These are phyloP conservation scores for Poecile atricapillus DNA, from an alignment of 2,113 vertebrate species.

Conservation along the genomic window DNA sequence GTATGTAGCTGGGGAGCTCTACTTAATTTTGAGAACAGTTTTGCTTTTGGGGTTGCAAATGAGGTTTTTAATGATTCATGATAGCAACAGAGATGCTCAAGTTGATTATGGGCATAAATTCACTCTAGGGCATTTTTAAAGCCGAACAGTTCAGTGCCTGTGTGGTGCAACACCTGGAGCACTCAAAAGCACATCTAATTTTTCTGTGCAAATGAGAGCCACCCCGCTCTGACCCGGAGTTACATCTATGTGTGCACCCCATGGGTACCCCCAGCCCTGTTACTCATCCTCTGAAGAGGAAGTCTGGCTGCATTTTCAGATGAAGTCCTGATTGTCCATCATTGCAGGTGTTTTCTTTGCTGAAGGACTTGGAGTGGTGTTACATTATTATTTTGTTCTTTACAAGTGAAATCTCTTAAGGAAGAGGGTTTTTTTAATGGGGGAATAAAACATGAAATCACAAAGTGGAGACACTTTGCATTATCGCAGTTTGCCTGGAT, in stretches of 20 bases:
- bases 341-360: neutral
- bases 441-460: neutral
- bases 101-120: slow-evolving; percentile 13
- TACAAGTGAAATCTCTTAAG: neutral
- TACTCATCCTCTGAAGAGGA: neutral
- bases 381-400: neutral
- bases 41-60: slow-evolving; percentile 33
- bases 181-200: neutral
- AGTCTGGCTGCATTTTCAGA: neutral
- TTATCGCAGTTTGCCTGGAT: neutral
- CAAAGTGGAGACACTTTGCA: neutral
- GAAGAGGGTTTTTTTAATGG: neutral
- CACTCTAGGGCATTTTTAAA: neutral
- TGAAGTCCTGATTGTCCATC: neutral
- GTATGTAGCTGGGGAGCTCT: neutral
- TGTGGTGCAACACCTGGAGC: neutral
- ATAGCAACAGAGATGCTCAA: neutral
- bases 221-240: accelerated
- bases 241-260: accelerated
- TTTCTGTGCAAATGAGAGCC: neutral
- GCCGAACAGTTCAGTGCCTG: neutral
- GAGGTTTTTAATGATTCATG: slow-evolving; percentile 42
- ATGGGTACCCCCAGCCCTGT: neutral
- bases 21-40: slow-evolving; percentile 37
- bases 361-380: neutral